phyloP scores from a whole-genome alignment of 2,113 vertebrate genomes.

The Tympanuchus pallidicinctus region DNA sequence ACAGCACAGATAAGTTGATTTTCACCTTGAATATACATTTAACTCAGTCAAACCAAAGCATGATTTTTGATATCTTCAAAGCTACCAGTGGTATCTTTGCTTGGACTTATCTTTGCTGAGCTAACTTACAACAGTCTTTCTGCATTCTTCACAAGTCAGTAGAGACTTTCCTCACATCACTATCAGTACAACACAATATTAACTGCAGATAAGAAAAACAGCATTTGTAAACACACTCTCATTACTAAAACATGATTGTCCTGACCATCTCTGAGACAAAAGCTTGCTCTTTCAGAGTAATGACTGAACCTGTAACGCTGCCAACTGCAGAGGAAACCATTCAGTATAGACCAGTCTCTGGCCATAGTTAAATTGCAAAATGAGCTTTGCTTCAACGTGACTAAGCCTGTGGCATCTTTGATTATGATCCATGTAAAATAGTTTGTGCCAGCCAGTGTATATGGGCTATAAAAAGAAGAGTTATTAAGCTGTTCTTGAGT shows the following conservation, averaged over 20 bases:
- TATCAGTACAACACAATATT: neutral
- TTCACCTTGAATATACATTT: neutral
- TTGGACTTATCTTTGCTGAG: neutral
- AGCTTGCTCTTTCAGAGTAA: neutral
- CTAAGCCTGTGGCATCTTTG: neutral
- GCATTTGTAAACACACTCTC: neutral
- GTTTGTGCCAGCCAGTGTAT: neutral
- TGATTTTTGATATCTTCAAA: neutral
- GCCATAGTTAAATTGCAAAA: neutral
- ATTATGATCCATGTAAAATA: neutral
- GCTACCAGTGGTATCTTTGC: neutral
- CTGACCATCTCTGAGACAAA: constrained; percentile 35
- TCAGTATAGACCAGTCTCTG: neutral
- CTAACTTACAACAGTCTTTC: neutral
- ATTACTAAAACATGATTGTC: neutral
- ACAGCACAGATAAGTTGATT: neutral
- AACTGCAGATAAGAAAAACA: constrained; percentile 30
- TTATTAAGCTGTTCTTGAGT: constrained; percentile 14
- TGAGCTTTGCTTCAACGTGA: neutral
- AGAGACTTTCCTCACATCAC: neutral
- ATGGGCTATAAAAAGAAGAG: neutral
- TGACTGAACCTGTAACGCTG: neutral
- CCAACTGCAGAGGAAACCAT: neutral
- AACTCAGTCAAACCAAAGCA: neutral
- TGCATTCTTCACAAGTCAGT: neutral